phyloP scores from a whole-genome alignment of 2,113 vertebrate genomes.

The Xiphias gladius region DNA sequence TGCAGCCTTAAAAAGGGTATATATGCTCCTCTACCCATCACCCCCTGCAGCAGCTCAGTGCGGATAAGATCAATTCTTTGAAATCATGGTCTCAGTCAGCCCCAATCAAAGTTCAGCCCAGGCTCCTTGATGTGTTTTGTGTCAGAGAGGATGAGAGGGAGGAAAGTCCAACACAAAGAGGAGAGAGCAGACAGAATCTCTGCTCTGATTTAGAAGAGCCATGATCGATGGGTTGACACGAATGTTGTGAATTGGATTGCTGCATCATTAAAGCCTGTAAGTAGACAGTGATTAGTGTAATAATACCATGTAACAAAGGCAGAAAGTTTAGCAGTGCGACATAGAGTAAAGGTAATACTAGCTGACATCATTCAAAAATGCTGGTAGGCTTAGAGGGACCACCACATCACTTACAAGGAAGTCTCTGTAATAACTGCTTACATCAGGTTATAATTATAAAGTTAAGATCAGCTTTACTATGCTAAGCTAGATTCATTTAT shows the following conservation, averaged over 20 bases:
- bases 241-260: not conserved
- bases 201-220: not conserved
- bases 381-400: not conserved
- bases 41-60: slow-evolving; percentile 19
- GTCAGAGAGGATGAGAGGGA: not conserved
- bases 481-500: not conserved
- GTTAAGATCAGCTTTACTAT: not conserved
- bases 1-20: slow-evolving; percentile 22
- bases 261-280: not conserved
- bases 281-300: not conserved
- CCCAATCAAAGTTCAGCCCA: slow-evolving; percentile 19
- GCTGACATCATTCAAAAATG: not conserved
- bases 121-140: slow-evolving; percentile 20
- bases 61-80: slow-evolving; percentile 16
- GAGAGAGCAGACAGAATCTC: too few species aligned
- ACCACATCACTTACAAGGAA: not conserved
- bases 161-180: not conserved
- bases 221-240: not conserved
- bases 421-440: not conserved
- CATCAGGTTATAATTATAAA: not conserved
- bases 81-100: slow-evolving; percentile 41
- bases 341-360: not conserved
- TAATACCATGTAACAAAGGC: not conserved
- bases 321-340: not conserved
- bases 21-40: not conserved